Evolutionary conservation across 2,797 vertebrate species (phyloP).

Genomic region (Ptychobarbus kaznakovi): DNA sequence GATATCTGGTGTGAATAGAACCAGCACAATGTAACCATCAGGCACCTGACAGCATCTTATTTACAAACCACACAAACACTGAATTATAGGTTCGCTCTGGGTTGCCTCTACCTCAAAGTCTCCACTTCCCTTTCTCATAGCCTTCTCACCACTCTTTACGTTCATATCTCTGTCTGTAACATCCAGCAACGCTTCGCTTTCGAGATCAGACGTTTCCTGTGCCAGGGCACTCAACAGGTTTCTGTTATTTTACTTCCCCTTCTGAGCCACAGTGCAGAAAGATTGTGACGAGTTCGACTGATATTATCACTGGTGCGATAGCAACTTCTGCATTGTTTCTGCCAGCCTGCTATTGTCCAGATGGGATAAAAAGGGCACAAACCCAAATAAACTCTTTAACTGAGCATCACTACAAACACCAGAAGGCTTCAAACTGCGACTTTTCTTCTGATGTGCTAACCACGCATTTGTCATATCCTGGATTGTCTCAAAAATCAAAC

Average conservation of each 20-base stretch:
- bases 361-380: not conserved
- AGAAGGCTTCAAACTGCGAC: not conserved
- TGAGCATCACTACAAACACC: not conserved
- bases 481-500: not conserved
- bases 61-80: conserved; percentile 44
- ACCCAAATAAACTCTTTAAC: not conserved
- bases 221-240: conserved; percentile 74
- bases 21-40: not conserved
- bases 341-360: not conserved
- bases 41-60: conserved; percentile 33
- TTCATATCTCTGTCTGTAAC: conserved; percentile 68
- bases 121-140: conserved; percentile 52
- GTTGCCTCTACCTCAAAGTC: conserved; percentile 51
- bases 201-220: conserved; percentile 79
- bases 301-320: conserved; percentile 37
- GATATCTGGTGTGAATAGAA: not conserved
- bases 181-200: conserved; percentile 76
- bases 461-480: not conserved
- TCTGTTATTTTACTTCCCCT: conserved; percentile 77
- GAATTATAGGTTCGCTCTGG: conserved; percentile 44
- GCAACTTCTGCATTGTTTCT: conserved; percentile 48
- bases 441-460: not conserved
- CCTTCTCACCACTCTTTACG: conserved; percentile 62
- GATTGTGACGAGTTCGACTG: conserved; percentile 7
- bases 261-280: conserved; percentile 52